phyloP scores from a whole-genome alignment of 1,140 invertebrate genomes.

The Melitaea cinxia region DNA sequence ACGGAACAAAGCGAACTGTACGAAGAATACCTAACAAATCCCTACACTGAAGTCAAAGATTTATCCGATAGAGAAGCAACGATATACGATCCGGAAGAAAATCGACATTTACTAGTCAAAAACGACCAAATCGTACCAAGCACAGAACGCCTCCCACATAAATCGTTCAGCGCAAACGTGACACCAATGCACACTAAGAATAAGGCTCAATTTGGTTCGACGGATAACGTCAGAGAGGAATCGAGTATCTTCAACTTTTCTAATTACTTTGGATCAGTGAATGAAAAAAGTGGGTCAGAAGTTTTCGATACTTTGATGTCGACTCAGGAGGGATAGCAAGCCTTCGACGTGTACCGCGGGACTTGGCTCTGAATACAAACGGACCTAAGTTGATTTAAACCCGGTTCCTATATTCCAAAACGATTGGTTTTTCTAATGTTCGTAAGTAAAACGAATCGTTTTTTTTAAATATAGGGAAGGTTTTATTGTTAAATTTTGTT shows the following conservation, averaged over 20 bases:
- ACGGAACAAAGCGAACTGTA: conserved; percentile 76
- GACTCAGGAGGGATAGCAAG: conserved; percentile 70
- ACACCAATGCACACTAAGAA: conserved; percentile 66
- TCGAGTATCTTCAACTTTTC: conserved; percentile 77
- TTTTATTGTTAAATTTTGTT: too few relatives aligned
- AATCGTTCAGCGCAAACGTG: conserved; percentile 72
- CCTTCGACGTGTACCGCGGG: conserved; percentile 47
- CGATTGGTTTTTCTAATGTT: too few relatives aligned
- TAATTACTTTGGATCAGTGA: conserved; percentile 83
- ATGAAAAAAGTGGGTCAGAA: conserved; percentile 81
- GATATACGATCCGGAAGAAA: conserved; percentile 57
- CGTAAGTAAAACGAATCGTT: too few relatives aligned
- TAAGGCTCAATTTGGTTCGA: conserved; percentile 73
- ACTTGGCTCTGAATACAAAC: conserved; percentile 58
- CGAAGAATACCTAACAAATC: conserved; percentile 81
- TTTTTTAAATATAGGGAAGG: too few relatives aligned
- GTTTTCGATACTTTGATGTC: conserved; percentile 79
- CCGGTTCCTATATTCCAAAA: too few relatives aligned
- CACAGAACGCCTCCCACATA: conserved; percentile 41
- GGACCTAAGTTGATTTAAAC: conserved; percentile 3
- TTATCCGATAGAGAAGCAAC: conserved; percentile 54
- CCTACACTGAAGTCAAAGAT: conserved; percentile 75
- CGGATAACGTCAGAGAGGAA: conserved; percentile 69
- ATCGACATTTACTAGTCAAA: conserved; percentile 13
- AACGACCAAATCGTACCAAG: conserved; percentile 38